These are phyloP conservation scores for Stomatorhinus walkeri DNA, from an alignment of 2,797 vertebrate genomes.

Conservation along the genomic window DNA sequence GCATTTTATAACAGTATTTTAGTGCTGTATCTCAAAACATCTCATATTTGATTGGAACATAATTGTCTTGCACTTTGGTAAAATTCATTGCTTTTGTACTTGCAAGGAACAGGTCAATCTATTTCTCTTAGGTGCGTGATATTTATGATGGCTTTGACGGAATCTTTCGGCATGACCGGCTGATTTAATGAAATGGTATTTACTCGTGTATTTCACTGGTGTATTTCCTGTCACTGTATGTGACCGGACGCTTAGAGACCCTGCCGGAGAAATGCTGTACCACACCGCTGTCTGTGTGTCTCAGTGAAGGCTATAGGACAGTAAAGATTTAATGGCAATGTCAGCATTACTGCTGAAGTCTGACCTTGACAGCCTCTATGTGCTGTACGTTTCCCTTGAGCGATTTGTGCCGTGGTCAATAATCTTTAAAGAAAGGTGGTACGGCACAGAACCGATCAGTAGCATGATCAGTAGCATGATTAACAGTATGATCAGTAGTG, in stretches of 20 bases:
- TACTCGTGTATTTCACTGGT: too few relatives aligned
- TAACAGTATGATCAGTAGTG: too few relatives aligned
- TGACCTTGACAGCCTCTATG: not conserved
- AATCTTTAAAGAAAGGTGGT: not conserved
- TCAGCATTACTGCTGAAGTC: not conserved
- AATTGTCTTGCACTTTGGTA: not conserved
- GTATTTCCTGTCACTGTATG: not conserved
- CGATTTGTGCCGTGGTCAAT: not conserved
- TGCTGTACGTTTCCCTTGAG: not conserved
- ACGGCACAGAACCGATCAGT: not conserved
- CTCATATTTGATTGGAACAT: slow-evolving; percentile 3
- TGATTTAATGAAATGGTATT: slow-evolving; percentile 16
- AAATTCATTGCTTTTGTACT: slow-evolving; percentile 9
- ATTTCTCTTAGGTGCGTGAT: not conserved
- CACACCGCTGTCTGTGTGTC: not conserved
- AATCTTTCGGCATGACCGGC: not conserved
- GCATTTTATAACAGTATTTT: not conserved
- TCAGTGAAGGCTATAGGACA: not conserved
- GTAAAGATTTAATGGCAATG: not conserved
- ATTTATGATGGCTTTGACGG: not conserved
- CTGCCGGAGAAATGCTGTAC: not conserved
- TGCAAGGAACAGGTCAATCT: not conserved
- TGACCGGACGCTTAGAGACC: not conserved
- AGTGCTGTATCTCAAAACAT: not conserved
- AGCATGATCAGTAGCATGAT: not conserved